Base-by-base conservation (phyloP, 1,140 invertebrate species). In the Diachasma alloeum region DNA sequence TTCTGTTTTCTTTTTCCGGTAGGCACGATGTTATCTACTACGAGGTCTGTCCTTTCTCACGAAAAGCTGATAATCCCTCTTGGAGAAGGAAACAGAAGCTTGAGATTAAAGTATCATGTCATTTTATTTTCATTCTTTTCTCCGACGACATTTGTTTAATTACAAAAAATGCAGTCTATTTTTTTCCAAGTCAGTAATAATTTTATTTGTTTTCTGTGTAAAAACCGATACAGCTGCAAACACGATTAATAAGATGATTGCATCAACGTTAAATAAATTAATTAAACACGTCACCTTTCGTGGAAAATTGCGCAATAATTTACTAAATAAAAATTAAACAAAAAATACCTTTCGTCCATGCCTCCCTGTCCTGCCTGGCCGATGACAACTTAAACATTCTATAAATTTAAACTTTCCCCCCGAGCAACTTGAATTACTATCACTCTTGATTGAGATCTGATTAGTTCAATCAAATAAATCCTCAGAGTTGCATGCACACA, bases 381-480 rank as follows among this genome's bases (percentile, higher is more conserved):
- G 83, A 77, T 59, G 75, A 76, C 73, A 88, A 80, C 82, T 87
- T 88, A 81, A 88, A 88, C 87, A 87, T 87, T 80, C 74, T 22
- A 66, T 53, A 53, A 22, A 63, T 79, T 70, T 80, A 75, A n/a
- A 15, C 37, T 13, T 17, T 68, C 17, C 31, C 8, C 17, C 4
- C 8, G 2, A 17, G 8, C n/a, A 17, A 59, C 4, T 19, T 59
- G 22, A 59, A 59, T 59, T 6, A 63, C 24, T 26, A 11, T 63
- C 59, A 63, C 59, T 63, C 24, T 63, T 63, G 59, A 63, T 63
- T 63, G 26, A 26, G 22, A 63, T 26, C 59, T 31, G 59, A 63
- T 63, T 63, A 26, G 11, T 26, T 15, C 59, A 11, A 13, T 63
- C 59, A 26, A 31, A 53, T 53, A 53, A 63, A 31, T 59, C 19